These are phyloP conservation scores for Tautogolabrus adspersus DNA, from an alignment of 2,113 vertebrate species.

Conservation along the genomic window DNA sequence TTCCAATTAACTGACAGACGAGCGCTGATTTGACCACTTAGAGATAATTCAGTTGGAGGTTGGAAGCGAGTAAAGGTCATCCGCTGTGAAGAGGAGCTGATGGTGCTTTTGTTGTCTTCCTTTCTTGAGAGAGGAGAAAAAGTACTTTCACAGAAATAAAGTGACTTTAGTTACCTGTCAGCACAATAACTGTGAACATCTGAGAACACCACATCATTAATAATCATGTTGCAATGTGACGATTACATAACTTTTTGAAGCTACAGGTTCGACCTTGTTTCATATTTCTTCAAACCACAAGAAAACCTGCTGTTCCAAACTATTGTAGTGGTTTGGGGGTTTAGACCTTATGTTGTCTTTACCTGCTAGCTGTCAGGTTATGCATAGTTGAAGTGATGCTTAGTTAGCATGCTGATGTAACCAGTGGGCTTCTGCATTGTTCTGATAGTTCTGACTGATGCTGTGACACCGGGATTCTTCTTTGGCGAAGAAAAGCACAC, in stretches of 20 bases:
- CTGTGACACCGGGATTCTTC: too few relatives aligned
- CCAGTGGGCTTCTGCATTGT: too few relatives aligned
- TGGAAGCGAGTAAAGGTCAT: constrained; percentile 45
- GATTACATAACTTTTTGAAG: neutral
- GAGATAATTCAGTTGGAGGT: constrained; percentile 39
- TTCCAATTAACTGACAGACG: constrained; percentile 52
- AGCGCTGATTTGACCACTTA: constrained; percentile 57
- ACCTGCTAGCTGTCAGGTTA: too few relatives aligned
- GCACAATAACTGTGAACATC: neutral
- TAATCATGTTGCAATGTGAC: constrained; percentile 10
- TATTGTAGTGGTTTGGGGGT: too few relatives aligned
- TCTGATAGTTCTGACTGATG: too few relatives aligned
- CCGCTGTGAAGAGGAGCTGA: neutral
- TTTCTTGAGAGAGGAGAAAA: neutral
- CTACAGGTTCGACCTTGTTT: neutral
- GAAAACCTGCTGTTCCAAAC: too few relatives aligned
- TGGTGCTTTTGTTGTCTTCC: constrained; percentile 12
- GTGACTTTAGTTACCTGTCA: neutral
- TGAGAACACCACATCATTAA: neutral
- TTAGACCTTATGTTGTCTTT: too few relatives aligned
- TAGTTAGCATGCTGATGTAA: too few relatives aligned
- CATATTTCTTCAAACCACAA: too few relatives aligned
- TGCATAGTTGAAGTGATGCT: too few relatives aligned
- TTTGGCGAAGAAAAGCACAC: too few relatives aligned
- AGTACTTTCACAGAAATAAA: neutral